A percentile compares a stretch with the other conserved stretches of the same genome.
These are phyloP conservation scores for Numida meleagris DNA, from an alignment of 2,113 vertebrate genomes.

Conservation along the genomic window DNA sequence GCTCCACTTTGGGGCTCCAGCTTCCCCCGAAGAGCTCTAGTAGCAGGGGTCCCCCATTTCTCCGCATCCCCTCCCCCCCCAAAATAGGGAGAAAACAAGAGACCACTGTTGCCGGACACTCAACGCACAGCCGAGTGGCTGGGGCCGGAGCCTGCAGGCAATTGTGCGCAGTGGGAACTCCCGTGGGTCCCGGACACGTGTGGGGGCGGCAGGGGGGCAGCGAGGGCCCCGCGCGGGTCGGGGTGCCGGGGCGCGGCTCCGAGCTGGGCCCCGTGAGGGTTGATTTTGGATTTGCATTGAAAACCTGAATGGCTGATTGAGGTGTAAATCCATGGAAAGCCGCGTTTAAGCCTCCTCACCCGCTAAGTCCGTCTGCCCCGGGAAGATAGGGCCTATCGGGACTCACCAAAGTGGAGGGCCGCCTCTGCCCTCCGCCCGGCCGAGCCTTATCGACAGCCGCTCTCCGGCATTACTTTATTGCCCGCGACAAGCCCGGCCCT, in stretches of 20 bases:
- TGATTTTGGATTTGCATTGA: slow-evolving; percentile 67
- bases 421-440: slow-evolving; percentile 30
- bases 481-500: slow-evolving; percentile 74
- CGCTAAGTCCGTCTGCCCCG: slow-evolving; percentile 76
- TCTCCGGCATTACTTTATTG: slow-evolving; percentile 78
- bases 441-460: slow-evolving; percentile 75
- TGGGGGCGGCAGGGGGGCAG: accelerated
- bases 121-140: background rate
- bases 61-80: accelerated
- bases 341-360: slow-evolving; percentile 77
- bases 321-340: slow-evolving; percentile 82
- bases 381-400: slow-evolving; percentile 83
- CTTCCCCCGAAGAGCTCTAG: background rate
- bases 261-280: background rate
- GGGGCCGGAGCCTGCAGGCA: accelerated
- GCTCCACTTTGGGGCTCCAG: background rate
- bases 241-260: background rate
- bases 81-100: background rate
- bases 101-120: background rate
- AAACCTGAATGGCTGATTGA: slow-evolving; percentile 75
- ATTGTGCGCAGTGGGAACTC: background rate
- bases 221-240: background rate
- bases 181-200: background rate
- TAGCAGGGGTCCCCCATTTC: background rate
- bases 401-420: slow-evolving; percentile 56